Conservation (phyloP, 2,113 vertebrate genomes). For the Pygoscelis adeliae region DNA sequence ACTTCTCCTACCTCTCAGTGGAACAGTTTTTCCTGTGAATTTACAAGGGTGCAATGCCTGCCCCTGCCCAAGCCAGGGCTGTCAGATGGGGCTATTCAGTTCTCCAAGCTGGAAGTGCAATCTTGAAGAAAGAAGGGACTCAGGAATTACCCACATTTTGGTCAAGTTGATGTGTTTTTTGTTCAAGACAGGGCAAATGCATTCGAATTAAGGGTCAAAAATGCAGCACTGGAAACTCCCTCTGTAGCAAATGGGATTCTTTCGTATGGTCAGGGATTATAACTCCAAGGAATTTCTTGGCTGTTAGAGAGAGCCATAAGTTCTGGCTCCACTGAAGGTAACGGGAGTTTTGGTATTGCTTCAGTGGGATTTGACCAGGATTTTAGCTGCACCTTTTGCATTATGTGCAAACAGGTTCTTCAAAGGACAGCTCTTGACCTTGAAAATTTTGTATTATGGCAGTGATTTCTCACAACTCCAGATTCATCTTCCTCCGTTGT, state of each 20-base stretch:
- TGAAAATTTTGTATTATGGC: background rate
- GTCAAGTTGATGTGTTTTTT: background rate
- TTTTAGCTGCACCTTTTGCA: background rate
- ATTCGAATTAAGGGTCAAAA: background rate
- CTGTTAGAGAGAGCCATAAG: background rate
- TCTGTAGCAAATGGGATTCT: background rate
- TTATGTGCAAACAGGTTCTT: background rate
- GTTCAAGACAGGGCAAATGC: background rate
- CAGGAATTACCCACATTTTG: background rate
- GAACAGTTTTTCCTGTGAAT: background rate
- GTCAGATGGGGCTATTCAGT: background rate
- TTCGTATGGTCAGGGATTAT: background rate
- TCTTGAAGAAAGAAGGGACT: background rate
- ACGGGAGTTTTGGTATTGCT: background rate
- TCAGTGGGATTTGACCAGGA: background rate
- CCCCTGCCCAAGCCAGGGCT: background rate
- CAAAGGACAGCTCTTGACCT: background rate
- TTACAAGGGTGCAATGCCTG: background rate
- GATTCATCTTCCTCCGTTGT: background rate
- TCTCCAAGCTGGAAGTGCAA: background rate
- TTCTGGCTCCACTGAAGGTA: background rate
- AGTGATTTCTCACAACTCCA: slow-evolving; percentile 1
- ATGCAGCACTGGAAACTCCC: background rate
- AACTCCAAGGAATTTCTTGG: background rate
- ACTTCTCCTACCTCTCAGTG: background rate